A percentile compares a stretch with the other conserved stretches of the same genome.
Conservation (phyloP, 2,797 vertebrate genomes). For the Hozukius guyotensis region DNA sequence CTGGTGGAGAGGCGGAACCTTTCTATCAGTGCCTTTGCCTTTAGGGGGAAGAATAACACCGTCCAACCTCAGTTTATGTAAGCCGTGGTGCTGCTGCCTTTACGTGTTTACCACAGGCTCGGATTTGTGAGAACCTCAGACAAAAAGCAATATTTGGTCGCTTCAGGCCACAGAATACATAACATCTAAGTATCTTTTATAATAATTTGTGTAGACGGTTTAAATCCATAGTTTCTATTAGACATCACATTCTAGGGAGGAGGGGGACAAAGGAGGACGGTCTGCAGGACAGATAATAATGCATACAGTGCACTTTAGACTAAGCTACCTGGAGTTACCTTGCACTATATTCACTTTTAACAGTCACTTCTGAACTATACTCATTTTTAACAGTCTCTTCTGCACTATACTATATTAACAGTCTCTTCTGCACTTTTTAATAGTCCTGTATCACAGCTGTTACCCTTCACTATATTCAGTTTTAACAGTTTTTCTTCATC, state of each 20-base stretch:
- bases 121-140: rapidly evolving
- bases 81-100: conserved; percentile 44
- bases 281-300: too few species aligned
- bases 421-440: too few species aligned
- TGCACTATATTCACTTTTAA: too few species aligned
- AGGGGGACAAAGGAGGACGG: too few species aligned
- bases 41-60: not conserved
- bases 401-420: too few species aligned
- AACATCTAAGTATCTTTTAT: rapidly evolving
- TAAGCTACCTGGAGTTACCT: too few species aligned
- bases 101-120: not conserved
- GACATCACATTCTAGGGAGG: not conserved
- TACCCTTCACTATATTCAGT: too few species aligned
- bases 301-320: too few species aligned
- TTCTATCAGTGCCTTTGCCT: not conserved
- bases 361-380: too few species aligned
- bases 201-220: rapidly evolving
- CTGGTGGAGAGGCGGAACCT: conserved; percentile 30
- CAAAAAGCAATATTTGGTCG: rapidly evolving
- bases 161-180: not conserved
- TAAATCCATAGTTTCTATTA: rapidly evolving
- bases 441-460: too few species aligned
- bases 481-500: too few species aligned
- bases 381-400: too few species aligned
- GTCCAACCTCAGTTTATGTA: conserved; percentile 8